These are phyloP conservation scores for Neosilurus hyrtlii DNA, from an alignment of 2,797 vertebrate species.

Conservation along the genomic window DNA sequence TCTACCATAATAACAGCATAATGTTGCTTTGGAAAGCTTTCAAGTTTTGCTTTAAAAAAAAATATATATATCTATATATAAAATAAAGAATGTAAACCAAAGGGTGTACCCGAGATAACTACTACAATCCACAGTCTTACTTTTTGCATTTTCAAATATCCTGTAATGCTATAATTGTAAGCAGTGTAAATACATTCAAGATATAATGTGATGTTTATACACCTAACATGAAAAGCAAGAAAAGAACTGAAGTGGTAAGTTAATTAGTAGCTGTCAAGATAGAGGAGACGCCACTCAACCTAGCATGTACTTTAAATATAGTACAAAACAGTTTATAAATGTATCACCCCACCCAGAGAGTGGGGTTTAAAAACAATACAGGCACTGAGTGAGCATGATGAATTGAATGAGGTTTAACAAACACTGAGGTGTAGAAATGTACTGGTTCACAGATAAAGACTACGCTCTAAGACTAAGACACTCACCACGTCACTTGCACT, in stretches of 20 bases:
- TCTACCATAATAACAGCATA: background rate
- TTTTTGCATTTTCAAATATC: background rate
- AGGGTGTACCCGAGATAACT: background rate
- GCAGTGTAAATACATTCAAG: background rate
- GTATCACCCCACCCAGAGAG: background rate
- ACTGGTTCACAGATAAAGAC: background rate
- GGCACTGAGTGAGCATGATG: background rate
- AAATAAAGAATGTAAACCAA: background rate
- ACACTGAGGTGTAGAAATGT: background rate
- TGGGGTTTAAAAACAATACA: background rate
- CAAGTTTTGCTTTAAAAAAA: too few species aligned
- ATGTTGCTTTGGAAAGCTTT: background rate
- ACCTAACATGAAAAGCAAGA: background rate
- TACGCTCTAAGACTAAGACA: background rate
- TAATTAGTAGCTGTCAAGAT: background rate
- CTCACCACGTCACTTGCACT: conserved; percentile 98
- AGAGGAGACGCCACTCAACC: background rate
- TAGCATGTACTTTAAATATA: background rate
- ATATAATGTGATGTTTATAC: background rate
- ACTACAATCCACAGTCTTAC: background rate
- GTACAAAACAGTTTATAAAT: background rate
- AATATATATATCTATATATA: background rate
- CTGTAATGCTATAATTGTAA: background rate
- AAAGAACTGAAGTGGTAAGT: background rate
- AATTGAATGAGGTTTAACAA: background rate